Conservation (phyloP, 2,888 invertebrate species). For the Horisme vitalbata region DNA sequence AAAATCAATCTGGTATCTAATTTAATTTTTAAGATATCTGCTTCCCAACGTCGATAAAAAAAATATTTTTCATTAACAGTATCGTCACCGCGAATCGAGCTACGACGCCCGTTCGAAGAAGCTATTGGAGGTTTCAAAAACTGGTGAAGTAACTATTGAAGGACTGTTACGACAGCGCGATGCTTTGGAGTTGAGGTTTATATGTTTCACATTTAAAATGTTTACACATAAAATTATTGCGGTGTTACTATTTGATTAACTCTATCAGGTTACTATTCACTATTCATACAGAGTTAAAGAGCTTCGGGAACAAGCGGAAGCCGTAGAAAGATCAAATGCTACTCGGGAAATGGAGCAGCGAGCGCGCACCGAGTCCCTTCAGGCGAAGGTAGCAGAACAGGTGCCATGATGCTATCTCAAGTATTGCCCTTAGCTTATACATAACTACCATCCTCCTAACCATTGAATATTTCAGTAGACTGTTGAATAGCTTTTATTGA, state of each 20-base stretch:
- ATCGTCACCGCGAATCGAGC: conserved; percentile 64
- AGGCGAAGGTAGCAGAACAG: conserved; percentile 68
- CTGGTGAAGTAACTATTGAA: conserved; percentile 70
- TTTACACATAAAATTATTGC: background rate
- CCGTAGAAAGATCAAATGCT: conserved; percentile 46
- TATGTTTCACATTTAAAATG: conserved; percentile 9
- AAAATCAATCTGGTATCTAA: background rate
- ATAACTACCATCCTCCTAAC: conserved; percentile 1
- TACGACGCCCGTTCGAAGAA: conserved; percentile 69
- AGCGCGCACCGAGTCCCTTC: conserved; percentile 50
- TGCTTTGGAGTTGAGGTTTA: conserved; percentile 68
- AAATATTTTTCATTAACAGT: conserved; percentile 43
- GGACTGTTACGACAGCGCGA: conserved; percentile 66
- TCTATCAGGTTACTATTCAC: background rate
- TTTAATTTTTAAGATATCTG: no score
- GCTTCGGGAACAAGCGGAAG: conserved; percentile 56
- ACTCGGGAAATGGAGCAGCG: conserved; percentile 45
- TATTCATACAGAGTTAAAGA: conserved; percentile 60
- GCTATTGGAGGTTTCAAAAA: conserved; percentile 67
- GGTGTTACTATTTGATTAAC: background rate
- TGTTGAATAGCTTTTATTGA: background rate
- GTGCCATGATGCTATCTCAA: conserved; percentile 46
- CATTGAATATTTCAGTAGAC: background rate
- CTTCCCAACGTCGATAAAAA: conserved; percentile 4
- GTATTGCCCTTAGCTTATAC: conserved; percentile 21